Evolutionary conservation across 2,797 vertebrate genomes (phyloP).

Genomic region (Anabacerthia variegaticeps): DNA sequence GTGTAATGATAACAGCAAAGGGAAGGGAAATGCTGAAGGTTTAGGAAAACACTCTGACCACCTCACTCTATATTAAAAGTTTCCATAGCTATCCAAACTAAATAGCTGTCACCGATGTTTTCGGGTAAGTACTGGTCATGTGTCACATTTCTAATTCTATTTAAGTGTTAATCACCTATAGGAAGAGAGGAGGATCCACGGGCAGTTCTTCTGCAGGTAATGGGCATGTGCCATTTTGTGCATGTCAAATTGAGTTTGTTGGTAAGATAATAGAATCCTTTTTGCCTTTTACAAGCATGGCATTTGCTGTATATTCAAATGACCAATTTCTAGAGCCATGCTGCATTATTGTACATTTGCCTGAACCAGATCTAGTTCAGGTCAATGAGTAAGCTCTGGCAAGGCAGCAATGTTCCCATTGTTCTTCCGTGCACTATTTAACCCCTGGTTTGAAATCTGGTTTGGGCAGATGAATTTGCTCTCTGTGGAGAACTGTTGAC

Average conservation of each 20-base stretch:
- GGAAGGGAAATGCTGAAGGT: neutral
- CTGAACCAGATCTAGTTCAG: neutral
- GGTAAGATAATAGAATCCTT: neutral
- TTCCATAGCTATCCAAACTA: neutral
- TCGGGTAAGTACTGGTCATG: neutral
- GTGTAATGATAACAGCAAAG: neutral
- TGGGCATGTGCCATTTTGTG: neutral
- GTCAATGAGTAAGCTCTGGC: neutral
- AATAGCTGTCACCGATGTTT: neutral
- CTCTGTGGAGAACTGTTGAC: neutral
- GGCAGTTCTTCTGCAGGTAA: neutral
- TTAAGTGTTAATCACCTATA: neutral
- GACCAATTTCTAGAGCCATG: neutral
- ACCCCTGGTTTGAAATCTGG: neutral
- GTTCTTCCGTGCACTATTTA: neutral
- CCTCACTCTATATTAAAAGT: neutral
- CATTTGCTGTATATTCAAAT: neutral
- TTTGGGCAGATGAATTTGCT: neutral
- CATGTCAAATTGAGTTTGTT: neutral
- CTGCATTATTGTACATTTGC: neutral
- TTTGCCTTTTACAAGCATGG: neutral
- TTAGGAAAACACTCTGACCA: neutral
- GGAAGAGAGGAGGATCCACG: rapidly evolving
- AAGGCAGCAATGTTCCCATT: neutral
- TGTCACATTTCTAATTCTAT: neutral